Evolutionary conservation across 2,888 invertebrate species (phyloP), one percentile per base, ranked within the genome.

Genomic region (Iselma pallidipennis): DNA sequence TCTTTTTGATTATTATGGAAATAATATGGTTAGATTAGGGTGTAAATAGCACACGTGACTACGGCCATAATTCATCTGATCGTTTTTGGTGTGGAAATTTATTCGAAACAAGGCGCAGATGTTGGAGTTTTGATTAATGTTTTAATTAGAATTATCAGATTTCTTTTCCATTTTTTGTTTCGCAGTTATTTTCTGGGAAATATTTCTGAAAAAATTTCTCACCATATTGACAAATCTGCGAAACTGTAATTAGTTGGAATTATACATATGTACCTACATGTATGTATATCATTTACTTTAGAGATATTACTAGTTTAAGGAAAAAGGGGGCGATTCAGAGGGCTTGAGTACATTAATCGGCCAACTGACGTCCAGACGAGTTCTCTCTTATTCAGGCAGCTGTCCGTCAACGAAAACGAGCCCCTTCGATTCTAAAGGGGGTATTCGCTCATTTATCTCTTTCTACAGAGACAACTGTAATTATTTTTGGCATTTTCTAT

Each of bases 391-490:
- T 45, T 37, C 57, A 53, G 58, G 61, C 71, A 70, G 70, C 68
- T 71, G 71, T 67, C 67, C 52, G 62, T 65, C 66, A 66, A 19
- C 63, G 61, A 61, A 2, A 31, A 63, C 64, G 59, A 3, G 51
- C 55, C 68, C 57, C 64, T 25, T 25, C 6, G 25, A 25, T 25
- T 25, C 25, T 63, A 66, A 66, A 66, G 66, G 65, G 61, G 61
- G 59, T 65, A 61, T 64, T 19, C 65, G 67, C 67, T 73, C 74
- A 70, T 75, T 74, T 73, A 73, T 75, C 73, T 75, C 71, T 49
- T 33, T 12, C 14, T n/a, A 59, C 59, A 61, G 55, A 66, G 72
- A 71, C 72, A 72, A 69, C 68, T 66, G 67, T 74, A 75, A 75
- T 74, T 74, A 75, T 71, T 70, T 73, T 69, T 66, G 68, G 66